Conservation (phyloP, 2,113 vertebrate species). For the Romanogobio albipinnatus region DNA sequence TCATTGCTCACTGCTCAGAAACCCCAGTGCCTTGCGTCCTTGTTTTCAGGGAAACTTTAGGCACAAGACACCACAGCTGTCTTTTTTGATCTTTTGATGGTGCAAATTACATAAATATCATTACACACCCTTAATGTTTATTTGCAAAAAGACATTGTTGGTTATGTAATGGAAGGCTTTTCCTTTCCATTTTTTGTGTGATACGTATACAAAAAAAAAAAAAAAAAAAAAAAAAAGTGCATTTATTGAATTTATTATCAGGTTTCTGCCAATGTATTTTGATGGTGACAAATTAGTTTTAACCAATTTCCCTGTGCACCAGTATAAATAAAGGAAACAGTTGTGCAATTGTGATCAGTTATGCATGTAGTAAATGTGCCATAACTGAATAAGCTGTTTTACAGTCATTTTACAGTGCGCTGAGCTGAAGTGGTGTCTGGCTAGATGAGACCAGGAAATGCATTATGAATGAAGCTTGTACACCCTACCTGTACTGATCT, state of each 20-base stretch:
- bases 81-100: neutral
- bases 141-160: neutral
- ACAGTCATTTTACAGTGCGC: neutral
- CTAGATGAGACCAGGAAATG: neutral
- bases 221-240: neutral
- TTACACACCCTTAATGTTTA: neutral
- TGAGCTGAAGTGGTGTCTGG: constrained; percentile 5
- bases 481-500: neutral
- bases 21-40: constrained; percentile 40
- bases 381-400: neutral
- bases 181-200: neutral
- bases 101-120: neutral
- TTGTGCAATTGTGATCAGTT: neutral
- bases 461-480: constrained; percentile 10
- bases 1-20: constrained; percentile 16
- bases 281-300: neutral
- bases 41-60: constrained; percentile 28
- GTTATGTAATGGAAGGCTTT: neutral
- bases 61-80: constrained; percentile 17
- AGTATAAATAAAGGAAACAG: neutral
- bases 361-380: neutral
- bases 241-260: neutral
- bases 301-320: neutral
- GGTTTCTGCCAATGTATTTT: neutral
- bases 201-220: no score